A percentile compares a stretch with the other conserved stretches of the same genome.
These are phyloP conservation scores for Gadus chalcogrammus DNA, from an alignment of 2,113 vertebrate species.

Conservation along the genomic window DNA sequence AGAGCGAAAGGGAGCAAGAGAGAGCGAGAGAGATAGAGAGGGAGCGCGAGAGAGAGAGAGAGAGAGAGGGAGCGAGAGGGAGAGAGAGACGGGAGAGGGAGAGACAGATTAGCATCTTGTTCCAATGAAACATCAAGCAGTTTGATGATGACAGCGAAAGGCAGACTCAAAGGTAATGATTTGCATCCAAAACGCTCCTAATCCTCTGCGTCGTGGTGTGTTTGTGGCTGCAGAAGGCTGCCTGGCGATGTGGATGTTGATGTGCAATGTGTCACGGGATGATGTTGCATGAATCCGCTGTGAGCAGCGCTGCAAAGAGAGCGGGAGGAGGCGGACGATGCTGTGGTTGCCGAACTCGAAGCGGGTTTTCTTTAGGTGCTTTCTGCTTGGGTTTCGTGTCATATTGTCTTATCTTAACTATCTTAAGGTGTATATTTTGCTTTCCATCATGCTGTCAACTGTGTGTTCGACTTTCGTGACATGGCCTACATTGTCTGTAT, in stretches of 20 bases:
- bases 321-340: constrained; percentile 26
- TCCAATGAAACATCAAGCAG: constrained; percentile 74
- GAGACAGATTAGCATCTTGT: constrained; percentile 68
- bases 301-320: constrained; percentile 25
- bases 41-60: constrained; percentile 39
- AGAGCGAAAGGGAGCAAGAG: constrained; percentile 2
- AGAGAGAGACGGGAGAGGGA: constrained; percentile 19
- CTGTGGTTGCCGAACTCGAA: constrained; percentile 29
- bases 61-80: constrained; percentile 48
- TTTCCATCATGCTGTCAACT: constrained; percentile 2
- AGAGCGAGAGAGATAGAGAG: constrained; percentile 18
- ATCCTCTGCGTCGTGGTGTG: constrained; percentile 4
- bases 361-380: constrained; percentile 14
- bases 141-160: constrained; percentile 81
- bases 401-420: not conserved
- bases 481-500: constrained; percentile 44
- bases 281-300: constrained; percentile 40
- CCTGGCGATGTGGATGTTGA: constrained; percentile 10
- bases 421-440: not conserved
- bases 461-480: constrained; percentile 6
- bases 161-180: constrained; percentile 79
- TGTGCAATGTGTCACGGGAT: constrained; percentile 45
- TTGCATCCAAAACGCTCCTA: constrained; percentile 20
- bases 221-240: not conserved
- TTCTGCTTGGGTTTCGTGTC: no score